These are phyloP conservation scores for Antechinus stuartii DNA, from an alignment of 2,113 vertebrate species.

Conservation along the genomic window DNA sequence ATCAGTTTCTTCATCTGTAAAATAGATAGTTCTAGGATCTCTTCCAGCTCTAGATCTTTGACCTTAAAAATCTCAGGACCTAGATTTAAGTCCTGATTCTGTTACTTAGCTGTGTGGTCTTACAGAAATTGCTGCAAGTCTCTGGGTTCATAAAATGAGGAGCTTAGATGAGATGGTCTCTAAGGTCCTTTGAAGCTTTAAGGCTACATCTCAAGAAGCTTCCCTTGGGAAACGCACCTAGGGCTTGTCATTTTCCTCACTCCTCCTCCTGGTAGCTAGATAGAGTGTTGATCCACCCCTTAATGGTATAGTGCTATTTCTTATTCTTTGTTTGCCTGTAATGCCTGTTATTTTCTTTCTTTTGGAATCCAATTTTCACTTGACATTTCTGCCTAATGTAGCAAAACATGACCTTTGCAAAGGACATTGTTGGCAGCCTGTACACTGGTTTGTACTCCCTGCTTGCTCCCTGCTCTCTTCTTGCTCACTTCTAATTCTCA, in stretches of 20 bases:
- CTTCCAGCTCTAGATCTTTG: not conserved
- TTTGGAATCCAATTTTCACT: constrained; percentile 92
- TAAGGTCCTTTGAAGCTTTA: not conserved
- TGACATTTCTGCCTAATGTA: constrained; percentile 93
- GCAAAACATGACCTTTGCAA: constrained; percentile 94
- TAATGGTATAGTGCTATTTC: constrained; percentile 80
- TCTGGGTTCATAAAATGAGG: not conserved
- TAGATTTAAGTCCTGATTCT: not conserved
- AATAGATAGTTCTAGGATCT: not conserved
- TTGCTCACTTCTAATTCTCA: constrained; percentile 44
- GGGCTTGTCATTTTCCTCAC: not conserved
- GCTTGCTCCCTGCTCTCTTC: constrained; percentile 22
- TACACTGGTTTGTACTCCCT: constrained; percentile 22
- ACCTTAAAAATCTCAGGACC: not conserved
- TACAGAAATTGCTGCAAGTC: not conserved
- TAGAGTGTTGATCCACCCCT: not conserved
- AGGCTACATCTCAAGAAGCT: not conserved
- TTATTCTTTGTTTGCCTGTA: constrained; percentile 91
- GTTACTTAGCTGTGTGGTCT: not conserved
- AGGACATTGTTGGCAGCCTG: constrained; percentile 82
- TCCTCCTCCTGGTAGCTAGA: not conserved
- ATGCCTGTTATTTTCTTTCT: constrained; percentile 89
- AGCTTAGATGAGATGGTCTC: not conserved
- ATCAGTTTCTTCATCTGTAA: not conserved
- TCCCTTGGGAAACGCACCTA: not conserved